Conservation (phyloP, 2,888 invertebrate genomes). For the Hypolimnas misippus region DNA sequence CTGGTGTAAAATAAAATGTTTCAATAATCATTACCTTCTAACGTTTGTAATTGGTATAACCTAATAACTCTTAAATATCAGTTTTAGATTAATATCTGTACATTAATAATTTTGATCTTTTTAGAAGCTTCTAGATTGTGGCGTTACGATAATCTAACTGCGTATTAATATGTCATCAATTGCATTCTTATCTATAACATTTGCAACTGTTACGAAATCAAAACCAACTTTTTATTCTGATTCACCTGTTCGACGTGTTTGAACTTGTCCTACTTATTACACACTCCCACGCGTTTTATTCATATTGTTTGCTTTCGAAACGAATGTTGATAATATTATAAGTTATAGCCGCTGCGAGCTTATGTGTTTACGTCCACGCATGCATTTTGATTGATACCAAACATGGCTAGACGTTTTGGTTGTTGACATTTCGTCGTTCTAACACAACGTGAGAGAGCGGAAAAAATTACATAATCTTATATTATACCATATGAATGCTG, state of each 20-base stretch:
- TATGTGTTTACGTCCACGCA: conserved; percentile 16
- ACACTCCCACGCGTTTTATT: conserved; percentile 14
- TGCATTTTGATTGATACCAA: background rate
- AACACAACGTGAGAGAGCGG: too few relatives aligned
- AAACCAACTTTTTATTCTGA: conserved; percentile 22
- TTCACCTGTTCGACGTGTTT: conserved; percentile 13
- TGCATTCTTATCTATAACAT: conserved; percentile 2
- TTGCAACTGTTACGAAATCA: conserved; percentile 18
- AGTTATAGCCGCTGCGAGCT: conserved; percentile 8
- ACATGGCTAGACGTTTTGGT: background rate
- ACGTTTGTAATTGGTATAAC: too few relatives aligned
- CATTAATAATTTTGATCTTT: background rate
- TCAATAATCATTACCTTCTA: too few relatives aligned
- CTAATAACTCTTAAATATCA: too few relatives aligned
- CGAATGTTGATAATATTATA: conserved; percentile 9
- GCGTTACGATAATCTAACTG: background rate
- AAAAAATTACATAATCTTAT: too few relatives aligned
- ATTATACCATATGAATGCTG: too few relatives aligned
- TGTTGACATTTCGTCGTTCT: background rate
- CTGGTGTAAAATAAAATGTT: too few relatives aligned
- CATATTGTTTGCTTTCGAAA: conserved; percentile 18
- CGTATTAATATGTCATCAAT: background rate
- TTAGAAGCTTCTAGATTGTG: background rate
- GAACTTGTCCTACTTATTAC: conserved; percentile 18
- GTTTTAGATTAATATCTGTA: background rate